Evolutionary conservation across 2,888 invertebrate genomes (phyloP), one percentile per base, ranked within the genome.

Genomic region (Gymnocheta viridis): DNA sequence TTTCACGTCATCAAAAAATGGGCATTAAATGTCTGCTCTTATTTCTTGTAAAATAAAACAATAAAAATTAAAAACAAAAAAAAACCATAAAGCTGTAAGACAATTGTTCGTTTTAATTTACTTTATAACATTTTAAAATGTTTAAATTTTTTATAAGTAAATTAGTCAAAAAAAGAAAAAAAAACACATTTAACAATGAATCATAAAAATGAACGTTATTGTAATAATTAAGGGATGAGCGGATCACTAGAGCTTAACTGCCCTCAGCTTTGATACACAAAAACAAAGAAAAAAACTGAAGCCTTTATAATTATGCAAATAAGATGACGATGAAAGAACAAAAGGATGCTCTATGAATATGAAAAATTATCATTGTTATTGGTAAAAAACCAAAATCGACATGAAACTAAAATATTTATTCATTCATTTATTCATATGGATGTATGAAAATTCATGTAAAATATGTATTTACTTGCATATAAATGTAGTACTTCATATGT

Each of bases 251-350:
- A 79, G 35, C 56, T 72, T n/a, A 66, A 47, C 56, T 54, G 72
- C 79, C 67, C 67, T 69, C 77, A 60, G 60, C 24, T 58, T 56
- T 60, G 19, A 32, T 19, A 38, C 17, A 38, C 32, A 56, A 62
- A 19, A 32, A 14, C 1, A 9, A 56, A n/a, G 10, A 56, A 56
- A 56, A 47, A 67, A 47, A 35, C 47, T 56, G 3, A n/a, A 72
- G 32, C 79, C 73, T 78, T 82, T 74, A 80, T 69, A 74, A 79
- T 80, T 83, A 79, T 83, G 73, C 79, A 74, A 80, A 83, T 74
- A 70, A 77, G 64, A 72, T 72, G 62, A 72, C 49, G 49, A 41
- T 51, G 67, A 14, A 69, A 79, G 56, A 56, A 79, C 79, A 82
- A 79, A 83, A 76, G 83, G 70, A 70, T 74, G 14, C 62, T 72